phyloP scores from a whole-genome alignment of 2,888 invertebrate species.

The Hypena proboscidalis region DNA sequence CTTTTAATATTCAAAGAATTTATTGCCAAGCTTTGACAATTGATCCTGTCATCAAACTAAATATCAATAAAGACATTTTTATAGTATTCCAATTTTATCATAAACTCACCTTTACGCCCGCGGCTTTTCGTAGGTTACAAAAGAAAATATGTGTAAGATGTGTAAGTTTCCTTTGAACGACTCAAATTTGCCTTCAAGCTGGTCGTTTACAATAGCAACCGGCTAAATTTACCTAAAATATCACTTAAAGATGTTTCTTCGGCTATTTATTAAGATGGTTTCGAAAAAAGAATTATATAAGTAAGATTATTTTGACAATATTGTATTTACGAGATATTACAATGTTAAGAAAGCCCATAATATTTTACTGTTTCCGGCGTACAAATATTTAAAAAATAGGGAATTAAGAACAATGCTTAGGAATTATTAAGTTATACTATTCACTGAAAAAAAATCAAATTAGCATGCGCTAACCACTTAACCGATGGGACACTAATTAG shows the following conservation, averaged over 20 bases:
- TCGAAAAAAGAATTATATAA: too few relatives aligned
- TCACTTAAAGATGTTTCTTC: slow-evolving; percentile 8
- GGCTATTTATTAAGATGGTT: too few relatives aligned
- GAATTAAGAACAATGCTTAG: too few relatives aligned
- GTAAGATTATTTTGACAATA: too few relatives aligned
- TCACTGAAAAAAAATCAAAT: too few relatives aligned
- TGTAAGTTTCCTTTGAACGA: slow-evolving; percentile 31
- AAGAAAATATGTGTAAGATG: slow-evolving; percentile 42
- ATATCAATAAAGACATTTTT: slow-evolving; percentile 39
- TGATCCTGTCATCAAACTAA: slow-evolving; percentile 30
- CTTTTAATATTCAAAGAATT: slow-evolving; percentile 30
- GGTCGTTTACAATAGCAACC: slow-evolving; percentile 37
- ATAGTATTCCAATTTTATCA: slow-evolving; percentile 38
- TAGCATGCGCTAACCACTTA: too few relatives aligned
- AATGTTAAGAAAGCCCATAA: too few relatives aligned
- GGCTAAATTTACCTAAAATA: slow-evolving; percentile 21
- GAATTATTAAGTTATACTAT: too few relatives aligned
- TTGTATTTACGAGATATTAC: too few relatives aligned
- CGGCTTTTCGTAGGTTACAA: slow-evolving; percentile 20
- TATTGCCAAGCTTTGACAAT: slow-evolving; percentile 26
- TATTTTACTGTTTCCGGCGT: too few relatives aligned
- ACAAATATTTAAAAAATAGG: too few relatives aligned
- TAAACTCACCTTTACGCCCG: slow-evolving; percentile 35
- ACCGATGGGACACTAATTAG: too few relatives aligned
- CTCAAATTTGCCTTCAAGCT: slow-evolving; percentile 35